phyloP scores from a whole-genome alignment of 2,113 vertebrate genomes.

The Phaethornis superciliosus region DNA sequence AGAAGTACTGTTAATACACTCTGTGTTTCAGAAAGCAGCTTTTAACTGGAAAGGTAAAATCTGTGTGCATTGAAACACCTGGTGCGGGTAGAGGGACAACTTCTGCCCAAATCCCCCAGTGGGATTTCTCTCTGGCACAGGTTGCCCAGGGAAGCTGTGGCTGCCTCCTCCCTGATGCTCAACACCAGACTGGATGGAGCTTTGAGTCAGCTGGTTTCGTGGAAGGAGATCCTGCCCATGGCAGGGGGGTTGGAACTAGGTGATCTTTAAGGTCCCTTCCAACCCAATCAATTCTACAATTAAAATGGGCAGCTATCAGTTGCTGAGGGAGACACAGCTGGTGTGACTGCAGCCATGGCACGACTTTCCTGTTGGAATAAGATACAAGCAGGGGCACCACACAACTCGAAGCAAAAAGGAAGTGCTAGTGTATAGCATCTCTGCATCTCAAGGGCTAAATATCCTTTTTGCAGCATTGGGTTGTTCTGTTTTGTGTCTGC shows the following conservation, averaged over 20 bases:
- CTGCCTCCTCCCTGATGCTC: too few species aligned
- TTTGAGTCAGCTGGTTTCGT: too few species aligned
- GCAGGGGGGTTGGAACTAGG: too few species aligned
- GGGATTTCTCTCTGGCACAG: background rate
- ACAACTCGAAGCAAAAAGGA: background rate
- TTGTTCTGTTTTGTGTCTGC: background rate
- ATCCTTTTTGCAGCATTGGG: fast-evolving
- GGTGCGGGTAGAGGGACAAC: background rate
- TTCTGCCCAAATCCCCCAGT: background rate
- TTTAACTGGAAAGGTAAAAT: background rate
- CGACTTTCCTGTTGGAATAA: background rate
- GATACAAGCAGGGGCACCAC: background rate
- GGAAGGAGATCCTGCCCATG: too few species aligned
- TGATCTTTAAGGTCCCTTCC: too few species aligned
- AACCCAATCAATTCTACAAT: too few species aligned
- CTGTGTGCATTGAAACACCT: background rate
- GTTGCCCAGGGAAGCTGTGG: too few species aligned
- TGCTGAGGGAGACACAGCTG: background rate
- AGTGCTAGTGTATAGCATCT: background rate
- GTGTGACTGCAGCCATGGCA: background rate
- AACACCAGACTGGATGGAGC: too few species aligned
- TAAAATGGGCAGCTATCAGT: background rate
- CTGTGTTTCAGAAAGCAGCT: background rate
- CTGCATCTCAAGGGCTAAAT: fast-evolving
- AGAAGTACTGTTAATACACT: background rate